Evolutionary conservation across 2,797 vertebrate genomes (phyloP), one percentile per base, ranked within the genome.

Genomic region (Semaprochilodus insignis): DNA sequence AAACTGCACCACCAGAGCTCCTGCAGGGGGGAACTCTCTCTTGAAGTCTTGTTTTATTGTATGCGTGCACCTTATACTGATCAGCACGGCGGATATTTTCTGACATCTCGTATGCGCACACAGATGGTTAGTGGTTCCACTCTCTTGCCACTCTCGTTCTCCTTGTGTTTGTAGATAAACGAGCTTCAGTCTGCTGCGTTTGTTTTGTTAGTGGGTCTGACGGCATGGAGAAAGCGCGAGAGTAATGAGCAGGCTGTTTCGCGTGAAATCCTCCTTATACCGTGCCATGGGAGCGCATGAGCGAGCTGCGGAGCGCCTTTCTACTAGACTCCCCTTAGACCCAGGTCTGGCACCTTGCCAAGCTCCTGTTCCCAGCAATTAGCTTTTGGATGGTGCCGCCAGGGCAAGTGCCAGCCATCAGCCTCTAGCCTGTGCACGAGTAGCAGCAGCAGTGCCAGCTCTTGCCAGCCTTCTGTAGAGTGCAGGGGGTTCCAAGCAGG

Each of bases 281-380:
- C 27, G 5, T n/a, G 59, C 57, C 66, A 34, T n/a, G 60, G 25
- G 25, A 78, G 60, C 59, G 23, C 27, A 27, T 34, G 21, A 81
- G 66, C n/a, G 62, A 66, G 55, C 57, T 67, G 54, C 36, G 40
- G 73, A 78, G 65, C 55, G 19, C 52, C 62, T 79, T 81, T 75
- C 36, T 23, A 67, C 25, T 57, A 40, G 62, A 25, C 27, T 67
- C 70, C 70, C 60, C 55, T 74, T 19, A 78, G 52, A 71, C 36
- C 25, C 75, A 66, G 74, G 63, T 25, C 59, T 16, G 40, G 72
- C 6, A 80, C 77, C 66, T 34, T 74, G 86, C 86, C 89, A 90
- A 88, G 86, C 84, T 81, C 90, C 90, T 92, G 88, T 92, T 92
- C 91, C 90, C 87, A 88, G 88, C 90, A 86, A 90, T 93, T 94